These are phyloP conservation scores for Telmatherina bonti DNA, from an alignment of 2,797 vertebrate genomes.

Conservation along the genomic window DNA sequence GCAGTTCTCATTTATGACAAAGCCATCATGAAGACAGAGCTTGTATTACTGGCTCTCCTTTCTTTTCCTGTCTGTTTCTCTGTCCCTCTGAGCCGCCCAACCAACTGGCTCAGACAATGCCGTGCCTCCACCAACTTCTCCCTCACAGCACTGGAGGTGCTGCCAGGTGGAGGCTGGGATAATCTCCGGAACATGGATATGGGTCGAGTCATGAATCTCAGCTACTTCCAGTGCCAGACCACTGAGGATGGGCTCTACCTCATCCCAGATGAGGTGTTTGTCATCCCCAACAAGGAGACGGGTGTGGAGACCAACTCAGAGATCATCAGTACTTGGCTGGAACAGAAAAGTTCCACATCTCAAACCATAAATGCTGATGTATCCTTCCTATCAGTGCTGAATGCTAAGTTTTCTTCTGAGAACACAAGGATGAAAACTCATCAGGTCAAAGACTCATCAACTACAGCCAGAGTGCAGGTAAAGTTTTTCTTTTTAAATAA, in stretches of 20 bases:
- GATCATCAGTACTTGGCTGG: constrained; percentile 88
- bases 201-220: constrained; percentile 89
- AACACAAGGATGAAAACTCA: constrained; percentile 88
- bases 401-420: constrained; percentile 88
- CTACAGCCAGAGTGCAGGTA: constrained; percentile 88
- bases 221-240: constrained; percentile 88
- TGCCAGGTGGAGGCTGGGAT: constrained; percentile 94
- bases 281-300: constrained; percentile 89
- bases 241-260: constrained; percentile 89
- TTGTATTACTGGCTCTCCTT: constrained; percentile 52
- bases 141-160: constrained; percentile 85
- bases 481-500: background rate
- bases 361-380: constrained; percentile 85
- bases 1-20: background rate
- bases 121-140: constrained; percentile 71
- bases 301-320: constrained; percentile 90
- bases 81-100: constrained; percentile 55
- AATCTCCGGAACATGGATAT: constrained; percentile 92
- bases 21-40: constrained; percentile 57
- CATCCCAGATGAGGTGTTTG: constrained; percentile 90
- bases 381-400: constrained; percentile 80
- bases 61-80: constrained; percentile 53
- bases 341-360: constrained; percentile 86
- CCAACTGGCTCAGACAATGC: constrained; percentile 82
- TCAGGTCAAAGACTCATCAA: constrained; percentile 85